A percentile compares a stretch with the other conserved stretches of the same genome.
Conservation (phyloP, 2,797 vertebrate genomes). For the Ctenosaura bakeri region DNA sequence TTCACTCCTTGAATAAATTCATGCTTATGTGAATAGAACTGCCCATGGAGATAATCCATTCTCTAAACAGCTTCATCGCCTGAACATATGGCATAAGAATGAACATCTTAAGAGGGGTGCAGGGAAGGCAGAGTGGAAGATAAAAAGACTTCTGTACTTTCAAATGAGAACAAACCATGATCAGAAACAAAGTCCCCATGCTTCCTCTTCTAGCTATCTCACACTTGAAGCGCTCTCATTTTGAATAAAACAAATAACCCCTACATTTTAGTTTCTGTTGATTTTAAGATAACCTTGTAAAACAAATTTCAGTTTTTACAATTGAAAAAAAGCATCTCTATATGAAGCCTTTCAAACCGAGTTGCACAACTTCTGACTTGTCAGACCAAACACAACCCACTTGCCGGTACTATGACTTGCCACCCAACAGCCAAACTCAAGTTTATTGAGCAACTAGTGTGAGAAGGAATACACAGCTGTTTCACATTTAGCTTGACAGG, state of each 20-base stretch:
- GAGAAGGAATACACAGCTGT: neutral
- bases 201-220: neutral
- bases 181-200: neutral
- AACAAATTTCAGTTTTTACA: conserved; percentile 1
- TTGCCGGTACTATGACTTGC: neutral
- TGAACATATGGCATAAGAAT: neutral
- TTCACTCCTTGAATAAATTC: neutral
- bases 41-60: neutral
- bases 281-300: neutral
- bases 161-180: neutral
- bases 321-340: neutral
- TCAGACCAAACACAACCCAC: neutral
- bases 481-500: neutral
- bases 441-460: neutral
- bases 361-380: neutral
- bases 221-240: neutral
- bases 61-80: neutral
- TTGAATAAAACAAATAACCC: neutral
- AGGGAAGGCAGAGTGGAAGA: neutral
- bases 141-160: neutral
- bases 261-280: neutral
- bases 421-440: neutral
- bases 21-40: neutral
- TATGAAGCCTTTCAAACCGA: neutral
- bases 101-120: neutral